Percentiles rank a stretch among this genome's conserved stretches.
phyloP scores from a whole-genome alignment of 2,113 vertebrate species.

The Poeciliopsis prolifica region DNA sequence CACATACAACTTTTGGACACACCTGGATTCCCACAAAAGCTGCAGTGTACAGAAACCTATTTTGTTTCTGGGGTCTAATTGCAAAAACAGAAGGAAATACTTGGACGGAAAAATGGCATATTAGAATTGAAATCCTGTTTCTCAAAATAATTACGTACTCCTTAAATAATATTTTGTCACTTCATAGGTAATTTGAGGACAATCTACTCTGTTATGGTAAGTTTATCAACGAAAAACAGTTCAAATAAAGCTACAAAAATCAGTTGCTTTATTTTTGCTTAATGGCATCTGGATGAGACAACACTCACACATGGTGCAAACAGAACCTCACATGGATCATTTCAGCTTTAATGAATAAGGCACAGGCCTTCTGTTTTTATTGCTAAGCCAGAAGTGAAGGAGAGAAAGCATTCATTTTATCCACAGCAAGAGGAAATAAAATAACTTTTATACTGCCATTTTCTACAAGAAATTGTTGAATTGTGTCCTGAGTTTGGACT shows the following conservation, averaged over 20 bases:
- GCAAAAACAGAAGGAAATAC: background rate
- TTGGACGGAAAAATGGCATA: background rate
- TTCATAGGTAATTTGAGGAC: background rate
- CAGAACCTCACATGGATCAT: background rate
- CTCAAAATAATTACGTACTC: background rate
- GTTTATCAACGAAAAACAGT: too few relatives aligned
- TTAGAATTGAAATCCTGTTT: background rate
- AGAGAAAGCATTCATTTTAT: background rate
- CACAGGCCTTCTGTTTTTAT: background rate
- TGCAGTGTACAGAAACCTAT: background rate
- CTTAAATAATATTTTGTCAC: background rate
- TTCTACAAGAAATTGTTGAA: background rate
- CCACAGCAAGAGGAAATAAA: background rate
- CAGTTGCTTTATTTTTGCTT: background rate
- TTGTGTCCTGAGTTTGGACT: background rate
- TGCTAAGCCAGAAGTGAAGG: background rate
- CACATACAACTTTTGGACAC: background rate
- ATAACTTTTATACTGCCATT: background rate
- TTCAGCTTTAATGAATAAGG: background rate
- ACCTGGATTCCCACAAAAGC: background rate
- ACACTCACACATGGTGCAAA: too few relatives aligned
- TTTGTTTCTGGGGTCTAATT: background rate
- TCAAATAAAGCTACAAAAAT: background rate
- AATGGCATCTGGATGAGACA: background rate
- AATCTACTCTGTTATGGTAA: background rate